A percentile compares a stretch with the other conserved stretches of the same genome.
phyloP scores from a whole-genome alignment of 2,888 invertebrate species.

The Phania funesta region DNA sequence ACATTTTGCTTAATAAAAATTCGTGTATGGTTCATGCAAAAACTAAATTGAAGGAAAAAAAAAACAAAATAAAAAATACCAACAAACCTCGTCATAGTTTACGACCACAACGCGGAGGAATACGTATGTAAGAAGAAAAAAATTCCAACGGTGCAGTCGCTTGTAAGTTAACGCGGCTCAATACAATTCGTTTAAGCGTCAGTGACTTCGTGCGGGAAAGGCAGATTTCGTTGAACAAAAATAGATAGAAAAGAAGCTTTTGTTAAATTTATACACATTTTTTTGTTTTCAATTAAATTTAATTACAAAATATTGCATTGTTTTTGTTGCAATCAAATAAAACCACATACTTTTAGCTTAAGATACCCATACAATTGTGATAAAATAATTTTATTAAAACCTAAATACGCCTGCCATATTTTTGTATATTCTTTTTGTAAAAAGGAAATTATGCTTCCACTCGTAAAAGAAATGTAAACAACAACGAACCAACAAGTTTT shows the following conservation, averaged over 20 bases:
- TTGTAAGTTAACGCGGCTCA: slow-evolving; percentile 65
- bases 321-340: not conserved
- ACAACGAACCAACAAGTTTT: slow-evolving; percentile 15
- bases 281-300: not conserved
- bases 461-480: slow-evolving; percentile 39
- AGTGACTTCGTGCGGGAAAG: slow-evolving; percentile 66
- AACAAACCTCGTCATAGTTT: slow-evolving; percentile 63
- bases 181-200: slow-evolving; percentile 67
- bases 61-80: slow-evolving; percentile 15
- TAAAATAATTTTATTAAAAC: slow-evolving; percentile 57
- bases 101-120: slow-evolving; percentile 65
- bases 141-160: slow-evolving; percentile 67
- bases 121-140: slow-evolving; percentile 49
- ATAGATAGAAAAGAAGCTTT: slow-evolving; percentile 32
- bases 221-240: slow-evolving; percentile 63
- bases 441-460: slow-evolving; percentile 21
- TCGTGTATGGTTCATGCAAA: slow-evolving; percentile 49
- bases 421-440: not conserved
- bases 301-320: not conserved
- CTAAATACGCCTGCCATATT: slow-evolving; percentile 58
- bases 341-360: slow-evolving; percentile 6
- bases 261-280: slow-evolving; percentile 25
- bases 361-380: slow-evolving; percentile 61
- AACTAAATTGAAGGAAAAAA: slow-evolving; percentile 45
- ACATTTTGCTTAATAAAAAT: slow-evolving; percentile 26